Conservation (phyloP, 2,888 invertebrate species). For the Caenorhabditis macrosperma region DNA sequence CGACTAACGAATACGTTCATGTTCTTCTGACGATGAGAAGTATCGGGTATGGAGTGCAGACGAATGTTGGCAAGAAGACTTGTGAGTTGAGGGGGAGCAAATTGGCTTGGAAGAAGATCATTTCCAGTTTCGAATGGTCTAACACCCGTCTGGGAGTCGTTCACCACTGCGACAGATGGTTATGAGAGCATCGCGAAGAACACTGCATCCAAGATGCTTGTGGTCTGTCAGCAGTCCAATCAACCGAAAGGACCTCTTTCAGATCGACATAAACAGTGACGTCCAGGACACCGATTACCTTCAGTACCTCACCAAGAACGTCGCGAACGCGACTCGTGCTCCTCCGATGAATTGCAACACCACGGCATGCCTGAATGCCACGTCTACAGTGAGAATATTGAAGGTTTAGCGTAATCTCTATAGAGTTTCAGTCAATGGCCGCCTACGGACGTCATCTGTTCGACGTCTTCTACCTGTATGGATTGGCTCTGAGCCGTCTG, state of each 20-base stretch:
- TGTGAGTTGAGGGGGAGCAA: conserved; percentile 4
- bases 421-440: conserved; percentile 54
- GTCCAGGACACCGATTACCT: conserved; percentile 36
- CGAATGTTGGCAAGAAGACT: conserved; percentile 16
- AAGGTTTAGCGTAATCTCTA: too few relatives aligned
- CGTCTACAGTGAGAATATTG: not conserved
- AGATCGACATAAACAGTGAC: conserved; percentile 51
- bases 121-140: conserved; percentile 31
- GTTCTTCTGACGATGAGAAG: conserved; percentile 40
- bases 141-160: conserved; percentile 36
- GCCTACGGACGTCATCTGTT: conserved; percentile 67
- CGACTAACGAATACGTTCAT: conserved; percentile 32
- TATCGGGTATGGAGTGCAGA: conserved; percentile 40
- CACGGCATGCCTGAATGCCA: conserved; percentile 26
- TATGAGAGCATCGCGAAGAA: conserved; percentile 6
- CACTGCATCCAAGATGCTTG: conserved; percentile 11
- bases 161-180: conserved; percentile 18
- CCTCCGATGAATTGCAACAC: conserved; percentile 47
- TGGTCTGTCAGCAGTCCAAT: conserved; percentile 64
- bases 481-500: conserved; percentile 38
- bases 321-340: not conserved
- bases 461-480: conserved; percentile 73
- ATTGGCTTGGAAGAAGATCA: not conserved
- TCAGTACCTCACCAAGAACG: conserved; percentile 23
- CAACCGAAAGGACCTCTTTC: not conserved